These are phyloP conservation scores for Symphodus melops DNA, from an alignment of 2,113 vertebrate genomes.

Conservation along the genomic window DNA sequence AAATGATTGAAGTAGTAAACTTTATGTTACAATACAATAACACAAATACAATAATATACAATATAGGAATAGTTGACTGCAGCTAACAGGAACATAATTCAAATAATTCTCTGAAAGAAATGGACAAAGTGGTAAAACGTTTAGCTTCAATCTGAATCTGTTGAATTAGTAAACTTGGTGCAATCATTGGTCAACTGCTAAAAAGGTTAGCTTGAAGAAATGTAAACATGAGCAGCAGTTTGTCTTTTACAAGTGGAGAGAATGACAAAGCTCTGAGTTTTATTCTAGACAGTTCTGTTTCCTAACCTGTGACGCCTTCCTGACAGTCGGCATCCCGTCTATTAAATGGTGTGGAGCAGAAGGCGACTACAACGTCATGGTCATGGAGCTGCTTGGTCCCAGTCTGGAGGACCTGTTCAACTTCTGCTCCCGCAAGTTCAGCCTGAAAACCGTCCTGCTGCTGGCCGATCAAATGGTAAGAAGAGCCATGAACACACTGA, in stretches of 20 bases:
- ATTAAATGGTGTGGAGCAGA: conserved; percentile 99
- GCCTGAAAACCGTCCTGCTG: conserved; percentile 96
- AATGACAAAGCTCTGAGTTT: too few relatives aligned
- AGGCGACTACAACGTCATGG: conserved; percentile 98
- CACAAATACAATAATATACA: too few relatives aligned
- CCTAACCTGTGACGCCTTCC: not conserved
- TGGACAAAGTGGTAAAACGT: too few relatives aligned
- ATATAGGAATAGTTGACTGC: too few relatives aligned
- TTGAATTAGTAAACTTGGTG: too few relatives aligned
- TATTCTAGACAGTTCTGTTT: not conserved
- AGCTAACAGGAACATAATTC: too few relatives aligned
- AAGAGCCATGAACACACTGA: not conserved
- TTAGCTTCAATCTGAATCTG: too few relatives aligned
- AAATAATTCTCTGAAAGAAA: too few relatives aligned
- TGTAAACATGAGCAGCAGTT: too few relatives aligned
- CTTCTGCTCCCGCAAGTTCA: conserved; percentile 99
- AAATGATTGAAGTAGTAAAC: not conserved
- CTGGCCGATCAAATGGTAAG: conserved; percentile 98
- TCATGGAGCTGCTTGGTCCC: conserved; percentile 97
- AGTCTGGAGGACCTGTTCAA: conserved; percentile 98
- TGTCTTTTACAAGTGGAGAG: too few relatives aligned
- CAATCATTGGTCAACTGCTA: too few relatives aligned
- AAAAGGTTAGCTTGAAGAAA: too few relatives aligned
- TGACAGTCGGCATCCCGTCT: conserved; percentile 94
- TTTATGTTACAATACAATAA: not conserved